Percentiles rank a stretch among this genome's conserved stretches.
Evolutionary conservation across 1,140 invertebrate species (phyloP).

Genomic region (Calliopsis andreniformis): DNA sequence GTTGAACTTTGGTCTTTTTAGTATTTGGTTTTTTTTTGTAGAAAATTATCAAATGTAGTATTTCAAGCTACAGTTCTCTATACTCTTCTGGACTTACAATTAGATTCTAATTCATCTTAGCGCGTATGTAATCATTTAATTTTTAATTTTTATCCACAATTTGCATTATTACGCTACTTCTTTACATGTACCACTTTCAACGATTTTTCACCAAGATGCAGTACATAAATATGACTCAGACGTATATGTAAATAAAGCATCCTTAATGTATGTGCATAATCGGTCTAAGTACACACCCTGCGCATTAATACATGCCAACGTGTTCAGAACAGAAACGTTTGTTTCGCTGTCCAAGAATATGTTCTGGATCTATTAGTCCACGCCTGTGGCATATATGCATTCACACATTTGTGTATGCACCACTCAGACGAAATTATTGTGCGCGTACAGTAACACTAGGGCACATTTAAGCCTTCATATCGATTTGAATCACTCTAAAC

Average conservation of each 20-base stretch:
- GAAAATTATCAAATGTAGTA: too few species aligned
- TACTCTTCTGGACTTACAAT: too few species aligned
- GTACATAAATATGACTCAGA: slow-evolving; percentile 31
- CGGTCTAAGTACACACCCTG: slow-evolving; percentile 17
- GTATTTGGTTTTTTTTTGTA: too few species aligned
- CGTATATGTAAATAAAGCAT: slow-evolving; percentile 28
- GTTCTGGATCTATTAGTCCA: slow-evolving; percentile 39
- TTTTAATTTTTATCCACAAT: too few species aligned
- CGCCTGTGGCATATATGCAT: slow-evolving; percentile 6
- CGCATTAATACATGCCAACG: background rate
- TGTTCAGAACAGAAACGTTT: slow-evolving; percentile 29
- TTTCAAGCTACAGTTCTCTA: too few species aligned
- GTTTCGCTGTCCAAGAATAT: slow-evolving; percentile 25
- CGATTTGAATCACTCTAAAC: too few species aligned
- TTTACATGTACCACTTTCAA: background rate
- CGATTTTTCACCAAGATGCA: background rate
- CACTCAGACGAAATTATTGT: slow-evolving; percentile 16
- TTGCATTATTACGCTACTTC: too few species aligned
- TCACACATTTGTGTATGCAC: slow-evolving; percentile 1
- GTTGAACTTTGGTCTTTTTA: too few species aligned
- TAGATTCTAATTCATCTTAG: too few species aligned
- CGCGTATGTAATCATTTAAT: too few species aligned
- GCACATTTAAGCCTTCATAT: background rate
- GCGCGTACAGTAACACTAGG: background rate
- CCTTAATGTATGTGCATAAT: slow-evolving; percentile 38